phyloP scores from a whole-genome alignment of 2,113 vertebrate genomes.

The Cryptotis parvus region DNA sequence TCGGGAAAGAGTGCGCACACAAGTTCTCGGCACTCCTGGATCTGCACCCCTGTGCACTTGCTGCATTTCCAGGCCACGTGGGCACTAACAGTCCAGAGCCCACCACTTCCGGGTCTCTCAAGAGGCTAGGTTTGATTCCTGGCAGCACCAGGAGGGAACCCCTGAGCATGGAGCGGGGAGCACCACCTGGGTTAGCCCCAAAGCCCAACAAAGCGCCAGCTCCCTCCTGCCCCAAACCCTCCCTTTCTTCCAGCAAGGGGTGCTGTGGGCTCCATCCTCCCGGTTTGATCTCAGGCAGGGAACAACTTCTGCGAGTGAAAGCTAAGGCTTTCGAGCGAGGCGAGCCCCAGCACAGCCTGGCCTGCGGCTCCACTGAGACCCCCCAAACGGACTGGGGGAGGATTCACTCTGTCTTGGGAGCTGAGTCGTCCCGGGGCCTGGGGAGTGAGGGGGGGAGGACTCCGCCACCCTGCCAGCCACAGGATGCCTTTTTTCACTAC shows the following conservation, averaged over 20 bases:
- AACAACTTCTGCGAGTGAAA: rapidly evolving
- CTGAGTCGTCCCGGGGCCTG: no score
- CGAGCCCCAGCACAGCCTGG: not conserved
- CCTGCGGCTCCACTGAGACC: not conserved
- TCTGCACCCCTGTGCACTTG: not conserved
- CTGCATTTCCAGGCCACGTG: not conserved
- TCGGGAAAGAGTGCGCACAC: no score
- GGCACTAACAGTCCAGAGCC: not conserved
- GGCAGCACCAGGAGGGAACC: no score
- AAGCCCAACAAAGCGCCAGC: no score
- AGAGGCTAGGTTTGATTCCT: no score
- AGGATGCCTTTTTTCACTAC: not conserved
- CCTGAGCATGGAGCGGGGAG: no score
- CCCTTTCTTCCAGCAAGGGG: not conserved
- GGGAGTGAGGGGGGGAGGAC: no score
- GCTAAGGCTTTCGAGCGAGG: not conserved
- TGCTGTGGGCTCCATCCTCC: not conserved
- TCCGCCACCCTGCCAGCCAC: not conserved
- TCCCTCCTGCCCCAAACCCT: no score
- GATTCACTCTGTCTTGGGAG: not conserved
- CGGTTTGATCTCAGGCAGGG: not conserved
- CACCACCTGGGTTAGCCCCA: no score
- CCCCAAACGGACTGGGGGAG: not conserved
- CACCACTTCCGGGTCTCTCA: no score
- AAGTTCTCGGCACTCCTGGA: not conserved